Base-by-base conservation (phyloP, 1,140 invertebrate genomes). In the Psix sp. region DNA sequence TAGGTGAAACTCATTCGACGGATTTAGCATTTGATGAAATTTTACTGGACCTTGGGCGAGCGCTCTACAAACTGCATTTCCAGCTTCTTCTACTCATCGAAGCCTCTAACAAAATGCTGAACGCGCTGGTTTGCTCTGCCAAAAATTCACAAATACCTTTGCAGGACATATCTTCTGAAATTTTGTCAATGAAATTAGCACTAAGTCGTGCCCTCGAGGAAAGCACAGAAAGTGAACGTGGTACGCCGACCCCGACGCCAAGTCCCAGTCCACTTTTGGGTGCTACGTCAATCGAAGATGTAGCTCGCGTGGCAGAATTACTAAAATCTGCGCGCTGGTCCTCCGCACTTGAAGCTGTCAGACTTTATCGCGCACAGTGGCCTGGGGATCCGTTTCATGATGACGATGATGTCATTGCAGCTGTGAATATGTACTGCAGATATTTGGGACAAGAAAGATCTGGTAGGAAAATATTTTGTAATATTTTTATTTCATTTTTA, bases 41-140 rank as follows among this genome's bases (percentile, higher is more conserved):
- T 75, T 80, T 92, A 0, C 73, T 93, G 6, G 94, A 96, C 63
- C 83, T 97, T 17, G 96, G 95, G 11, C 91, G 93, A 74, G 91
- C 93, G 39, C 87, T 98, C 6, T 98, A 98, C 84, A 97, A 97
- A 81, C 88, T 99, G 2, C 95, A 98, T 81, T 98, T 99, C 79
- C 97, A 99, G 82, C 88, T 98, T 9, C 86, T 98, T 6, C 84
- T 98, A 15, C 87, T 99, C 1, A 91, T 97, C 39, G 96, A 99
- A 86, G 94, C 94, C 11, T 96, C 95, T 74, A 93, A 94, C 78
- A 98, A 98, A 87, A 93, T 98, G 90, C 89, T 96, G 45, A 84
- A 87, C 0, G 88, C 90, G 0, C 84, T 94, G n/a, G 87, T 88
- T 10, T 83, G 83, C 9, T 88, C 89, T 5, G 86, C 90, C 17